phyloP scores from a whole-genome alignment of 2,797 vertebrate species.

The Simalia tracyae region DNA sequence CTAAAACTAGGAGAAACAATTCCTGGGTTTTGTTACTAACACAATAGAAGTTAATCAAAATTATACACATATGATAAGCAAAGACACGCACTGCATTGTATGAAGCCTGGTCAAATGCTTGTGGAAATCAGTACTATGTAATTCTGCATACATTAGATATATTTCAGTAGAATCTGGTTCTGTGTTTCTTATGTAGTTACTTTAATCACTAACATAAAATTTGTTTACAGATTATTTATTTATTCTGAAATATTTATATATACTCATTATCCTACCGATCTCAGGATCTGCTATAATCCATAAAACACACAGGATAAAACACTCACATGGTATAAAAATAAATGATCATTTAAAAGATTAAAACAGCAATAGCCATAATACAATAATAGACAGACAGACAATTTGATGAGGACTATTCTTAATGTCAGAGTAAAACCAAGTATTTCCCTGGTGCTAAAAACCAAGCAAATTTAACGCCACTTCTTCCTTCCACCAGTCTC shows the following conservation, averaged over 20 bases:
- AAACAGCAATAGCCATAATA: background rate
- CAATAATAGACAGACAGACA: background rate
- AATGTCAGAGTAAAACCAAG: background rate
- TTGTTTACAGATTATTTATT: background rate
- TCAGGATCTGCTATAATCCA: background rate
- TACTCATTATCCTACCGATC: background rate
- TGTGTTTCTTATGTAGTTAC: background rate
- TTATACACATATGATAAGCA: background rate
- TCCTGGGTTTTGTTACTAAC: background rate
- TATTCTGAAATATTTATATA: background rate
- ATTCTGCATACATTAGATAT: background rate
- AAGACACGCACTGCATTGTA: background rate
- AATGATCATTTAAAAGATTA: background rate
- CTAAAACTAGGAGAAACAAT: background rate
- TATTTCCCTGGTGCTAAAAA: background rate
- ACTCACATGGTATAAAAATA: background rate
- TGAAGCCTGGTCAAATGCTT: background rate
- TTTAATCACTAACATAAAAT: conserved; percentile 19
- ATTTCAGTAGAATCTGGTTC: background rate
- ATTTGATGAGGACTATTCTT: background rate
- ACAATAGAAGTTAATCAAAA: background rate
- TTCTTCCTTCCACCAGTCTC: background rate
- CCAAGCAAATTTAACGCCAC: background rate
- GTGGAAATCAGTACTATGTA: background rate
- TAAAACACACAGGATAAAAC: background rate